Conservation (phyloP, 2,888 invertebrate genomes). For the Oxycera nigricornis region DNA sequence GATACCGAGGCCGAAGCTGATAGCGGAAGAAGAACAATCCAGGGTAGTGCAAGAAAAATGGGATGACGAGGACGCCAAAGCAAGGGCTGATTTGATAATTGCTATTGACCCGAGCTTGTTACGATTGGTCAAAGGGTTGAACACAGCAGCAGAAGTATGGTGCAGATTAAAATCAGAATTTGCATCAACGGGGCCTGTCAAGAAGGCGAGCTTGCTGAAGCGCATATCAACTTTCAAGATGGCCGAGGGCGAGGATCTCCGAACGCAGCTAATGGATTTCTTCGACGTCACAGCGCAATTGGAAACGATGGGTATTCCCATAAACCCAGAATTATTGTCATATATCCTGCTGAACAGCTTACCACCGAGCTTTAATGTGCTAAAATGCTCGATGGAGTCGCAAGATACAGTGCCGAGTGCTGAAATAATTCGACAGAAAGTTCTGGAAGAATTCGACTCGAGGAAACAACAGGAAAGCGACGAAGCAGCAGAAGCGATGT, state of each 20-base stretch:
- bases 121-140: conserved; percentile 33
- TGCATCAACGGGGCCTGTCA: conserved; percentile 22
- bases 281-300: conserved; percentile 33
- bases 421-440: not conserved
- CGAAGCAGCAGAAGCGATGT: no score
- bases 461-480: not conserved
- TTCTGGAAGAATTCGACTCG: not conserved
- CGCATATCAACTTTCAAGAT: conserved; percentile 33
- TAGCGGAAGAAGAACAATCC: not conserved
- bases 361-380: conserved; percentile 40
- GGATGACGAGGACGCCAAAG: not conserved
- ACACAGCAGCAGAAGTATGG: conserved; percentile 11
- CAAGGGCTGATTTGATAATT: not conserved
- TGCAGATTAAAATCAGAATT: conserved; percentile 37
- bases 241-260: conserved; percentile 18
- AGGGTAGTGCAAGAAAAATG: not conserved
- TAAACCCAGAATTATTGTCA: conserved; percentile 33
- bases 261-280: conserved; percentile 24
- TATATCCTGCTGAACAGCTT: conserved; percentile 39
- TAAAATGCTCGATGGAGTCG: no score
- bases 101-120: conserved; percentile 17
- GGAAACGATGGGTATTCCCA: conserved; percentile 25
- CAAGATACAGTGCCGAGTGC: no score
- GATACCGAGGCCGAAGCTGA: not conserved
- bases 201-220: conserved; percentile 36